Percentiles rank a stretch among this genome's conserved stretches.
Conservation (phyloP, 37 sponge, comb jelly and placozoan species). For the Beroe forskalii region DNA sequence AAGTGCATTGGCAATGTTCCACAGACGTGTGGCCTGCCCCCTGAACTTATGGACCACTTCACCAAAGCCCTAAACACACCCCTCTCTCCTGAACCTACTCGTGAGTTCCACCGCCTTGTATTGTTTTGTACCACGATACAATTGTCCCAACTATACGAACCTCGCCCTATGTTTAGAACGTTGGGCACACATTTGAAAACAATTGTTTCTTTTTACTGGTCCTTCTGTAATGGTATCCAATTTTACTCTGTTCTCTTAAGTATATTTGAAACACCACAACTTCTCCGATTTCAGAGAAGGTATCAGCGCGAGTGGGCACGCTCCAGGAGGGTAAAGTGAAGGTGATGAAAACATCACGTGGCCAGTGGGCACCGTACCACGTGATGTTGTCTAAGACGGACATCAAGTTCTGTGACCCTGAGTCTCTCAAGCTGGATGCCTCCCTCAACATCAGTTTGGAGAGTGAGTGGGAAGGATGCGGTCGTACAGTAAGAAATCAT, state of each 20-base stretch:
- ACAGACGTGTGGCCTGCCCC: slow-evolving; percentile 38
- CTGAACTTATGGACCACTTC: slow-evolving; percentile 46
- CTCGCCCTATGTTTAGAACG: too few species aligned
- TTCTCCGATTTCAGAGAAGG: slow-evolving; percentile 31
- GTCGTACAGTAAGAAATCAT: too few species aligned
- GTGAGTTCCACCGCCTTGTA: too few species aligned
- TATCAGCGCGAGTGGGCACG: slow-evolving; percentile 3
- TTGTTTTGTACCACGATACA: too few species aligned
- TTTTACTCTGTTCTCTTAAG: too few species aligned
- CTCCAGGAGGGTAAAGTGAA: slow-evolving; percentile 43
- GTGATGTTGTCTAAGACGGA: background rate
- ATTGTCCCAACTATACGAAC: too few species aligned
- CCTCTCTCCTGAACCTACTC: slow-evolving; percentile 44
- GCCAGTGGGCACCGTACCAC: slow-evolving; percentile 41
- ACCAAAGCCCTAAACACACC: slow-evolving; percentile 43
- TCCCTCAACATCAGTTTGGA: slow-evolving; percentile 27
- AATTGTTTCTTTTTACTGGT: too few species aligned
- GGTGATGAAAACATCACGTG: slow-evolving; percentile 27
- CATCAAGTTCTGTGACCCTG: slow-evolving; percentile 37
- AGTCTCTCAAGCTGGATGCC: slow-evolving; percentile 20
- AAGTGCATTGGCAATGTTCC: slow-evolving; percentile 12
- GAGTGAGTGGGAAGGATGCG: background rate
- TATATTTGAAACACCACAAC: too few species aligned
- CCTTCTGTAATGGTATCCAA: too few species aligned
- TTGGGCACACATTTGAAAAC: too few species aligned